These are phyloP conservation scores for Drosophila multiciliata DNA, from an alignment of 2,888 invertebrate species.

Conservation along the genomic window DNA sequence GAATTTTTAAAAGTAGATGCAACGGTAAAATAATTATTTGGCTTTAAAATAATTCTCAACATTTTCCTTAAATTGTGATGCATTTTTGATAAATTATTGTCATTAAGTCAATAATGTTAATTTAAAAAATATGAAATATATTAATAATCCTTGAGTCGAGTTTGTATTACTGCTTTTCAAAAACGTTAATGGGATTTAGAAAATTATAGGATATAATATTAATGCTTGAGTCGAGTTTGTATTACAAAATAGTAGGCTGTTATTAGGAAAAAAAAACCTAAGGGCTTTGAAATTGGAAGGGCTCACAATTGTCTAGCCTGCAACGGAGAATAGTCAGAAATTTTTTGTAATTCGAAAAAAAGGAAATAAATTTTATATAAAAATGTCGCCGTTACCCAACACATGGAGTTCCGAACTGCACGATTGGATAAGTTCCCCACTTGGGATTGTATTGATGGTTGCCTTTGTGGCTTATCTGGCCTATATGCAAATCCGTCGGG, in stretches of 20 bases:
- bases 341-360: not conserved
- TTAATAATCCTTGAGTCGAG: not conserved
- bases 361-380: not conserved
- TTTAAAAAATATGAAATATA: no score
- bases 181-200: not conserved
- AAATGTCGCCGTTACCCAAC: slow-evolving; percentile 30
- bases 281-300: not conserved
- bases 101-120: not conserved
- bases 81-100: not conserved
- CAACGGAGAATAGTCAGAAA: not conserved
- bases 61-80: no score
- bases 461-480: slow-evolving; percentile 36
- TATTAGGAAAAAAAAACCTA: not conserved
- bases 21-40: not conserved
- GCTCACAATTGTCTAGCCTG: not conserved
- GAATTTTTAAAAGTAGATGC: fast-evolving
- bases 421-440: slow-evolving; percentile 46
- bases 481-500: slow-evolving; percentile 12
- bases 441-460: slow-evolving; percentile 20
- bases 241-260: slow-evolving; percentile 2
- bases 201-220: no score
- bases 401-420: slow-evolving; percentile 36
- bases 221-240: not conserved
- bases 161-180: not conserved
- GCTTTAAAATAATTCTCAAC: not conserved